Percentiles rank a stretch among this genome's conserved stretches.
These are phyloP conservation scores for Theocolax elegans DNA, from an alignment of 1,140 invertebrate genomes.

Conservation along the genomic window DNA sequence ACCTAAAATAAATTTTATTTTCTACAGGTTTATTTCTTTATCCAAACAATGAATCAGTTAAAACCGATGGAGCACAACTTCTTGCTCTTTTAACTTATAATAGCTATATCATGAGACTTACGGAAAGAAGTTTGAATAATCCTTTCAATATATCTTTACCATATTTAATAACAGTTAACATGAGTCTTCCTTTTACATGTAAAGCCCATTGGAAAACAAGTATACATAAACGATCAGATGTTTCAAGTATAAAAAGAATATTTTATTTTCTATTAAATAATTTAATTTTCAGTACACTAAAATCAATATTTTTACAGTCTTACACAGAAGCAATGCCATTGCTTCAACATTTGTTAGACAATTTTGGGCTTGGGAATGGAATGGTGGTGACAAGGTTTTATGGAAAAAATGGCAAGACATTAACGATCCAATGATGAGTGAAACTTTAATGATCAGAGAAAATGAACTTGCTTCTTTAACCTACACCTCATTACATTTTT, in stretches of 20 bases:
- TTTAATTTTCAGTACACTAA: neutral
- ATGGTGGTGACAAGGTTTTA: slow-evolving; percentile 57
- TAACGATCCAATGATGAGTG: slow-evolving; percentile 45
- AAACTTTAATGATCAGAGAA: slow-evolving; percentile 61
- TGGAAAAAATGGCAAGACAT: slow-evolving; percentile 50
- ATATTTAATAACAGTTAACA: slow-evolving; percentile 59
- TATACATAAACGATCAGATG: slow-evolving; percentile 55
- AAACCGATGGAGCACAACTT: slow-evolving; percentile 63
- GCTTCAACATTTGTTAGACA: slow-evolving; percentile 53
- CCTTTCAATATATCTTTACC: slow-evolving; percentile 67
- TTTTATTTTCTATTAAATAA: slow-evolving; percentile 8
- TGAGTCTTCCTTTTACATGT: slow-evolving; percentile 66
- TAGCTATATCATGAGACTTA: slow-evolving; percentile 62
- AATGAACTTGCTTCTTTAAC: slow-evolving; percentile 65
- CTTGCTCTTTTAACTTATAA: slow-evolving; percentile 66
- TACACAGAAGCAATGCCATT: slow-evolving; percentile 48
- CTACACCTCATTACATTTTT: slow-evolving; percentile 65
- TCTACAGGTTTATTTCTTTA: slow-evolving; percentile 70
- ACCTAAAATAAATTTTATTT: slow-evolving; percentile 30
- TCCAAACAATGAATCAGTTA: slow-evolving; percentile 67
- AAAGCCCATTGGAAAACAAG: slow-evolving; percentile 66
- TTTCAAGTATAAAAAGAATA: slow-evolving; percentile 52
- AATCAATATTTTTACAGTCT: slow-evolving; percentile 40
- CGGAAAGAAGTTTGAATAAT: slow-evolving; percentile 48
- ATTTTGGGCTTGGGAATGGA: slow-evolving; percentile 65